phyloP scores from a whole-genome alignment of 2,113 vertebrate species.

The Melanotaenia duboulayi region DNA sequence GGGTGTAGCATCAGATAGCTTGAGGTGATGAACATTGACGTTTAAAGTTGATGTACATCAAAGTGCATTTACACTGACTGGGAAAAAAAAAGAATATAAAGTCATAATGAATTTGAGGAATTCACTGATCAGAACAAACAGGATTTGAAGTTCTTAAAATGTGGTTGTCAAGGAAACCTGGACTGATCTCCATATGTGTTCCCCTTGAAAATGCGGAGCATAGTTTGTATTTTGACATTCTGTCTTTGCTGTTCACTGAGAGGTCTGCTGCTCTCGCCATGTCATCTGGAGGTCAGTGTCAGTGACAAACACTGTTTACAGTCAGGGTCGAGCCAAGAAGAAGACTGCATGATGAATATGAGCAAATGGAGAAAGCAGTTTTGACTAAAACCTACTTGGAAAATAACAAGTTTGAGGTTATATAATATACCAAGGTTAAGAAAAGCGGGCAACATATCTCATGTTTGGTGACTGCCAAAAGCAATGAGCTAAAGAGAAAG shows the following conservation, averaged over 20 bases:
- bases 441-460: constrained; percentile 1
- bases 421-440: neutral
- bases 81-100: constrained; percentile 3
- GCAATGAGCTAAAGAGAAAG: constrained; percentile 38
- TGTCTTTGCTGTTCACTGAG: constrained; percentile 23
- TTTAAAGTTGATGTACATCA: neutral
- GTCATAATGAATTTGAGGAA: neutral
- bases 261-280: constrained; percentile 26
- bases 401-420: too few species aligned
- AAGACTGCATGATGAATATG: neutral
- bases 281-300: neutral
- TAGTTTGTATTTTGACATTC: neutral
- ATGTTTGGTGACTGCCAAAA: constrained; percentile 2
- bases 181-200: constrained; percentile 54
- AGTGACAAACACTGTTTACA: constrained; percentile 10
- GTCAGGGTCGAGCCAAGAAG: neutral
- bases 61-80: neutral
- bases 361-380: neutral
- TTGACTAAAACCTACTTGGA: neutral
- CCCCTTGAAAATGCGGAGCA: constrained; percentile 21
- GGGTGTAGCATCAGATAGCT: neutral
- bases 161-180: constrained; percentile 75
- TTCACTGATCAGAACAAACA: constrained; percentile 21
- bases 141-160: constrained; percentile 44
- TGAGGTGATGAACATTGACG: neutral